Evolutionary conservation across 2,113 vertebrate species (phyloP).

Genomic region (Trogon surrucura): DNA sequence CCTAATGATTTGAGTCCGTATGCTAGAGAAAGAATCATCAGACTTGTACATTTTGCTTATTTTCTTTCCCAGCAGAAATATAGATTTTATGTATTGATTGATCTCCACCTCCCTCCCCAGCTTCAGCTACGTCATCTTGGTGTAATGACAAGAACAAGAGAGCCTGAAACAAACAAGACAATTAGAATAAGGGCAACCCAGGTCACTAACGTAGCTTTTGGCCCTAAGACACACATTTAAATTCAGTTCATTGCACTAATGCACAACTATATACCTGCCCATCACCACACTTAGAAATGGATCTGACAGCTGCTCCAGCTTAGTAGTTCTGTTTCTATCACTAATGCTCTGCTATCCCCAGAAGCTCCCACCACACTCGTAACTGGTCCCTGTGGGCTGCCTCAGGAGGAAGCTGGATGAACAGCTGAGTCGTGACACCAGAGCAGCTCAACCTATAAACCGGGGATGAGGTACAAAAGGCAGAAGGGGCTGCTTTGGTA

Average conservation of each 20-base stretch:
- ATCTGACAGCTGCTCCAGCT: constrained; percentile 6
- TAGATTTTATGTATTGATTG: not conserved
- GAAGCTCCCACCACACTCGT: not conserved
- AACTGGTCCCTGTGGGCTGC: not conserved
- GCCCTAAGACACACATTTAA: not conserved
- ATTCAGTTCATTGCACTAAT: constrained; percentile 33
- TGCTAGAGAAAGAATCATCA: not conserved
- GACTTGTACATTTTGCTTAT: not conserved
- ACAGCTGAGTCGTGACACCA: constrained; percentile 18
- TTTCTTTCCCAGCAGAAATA: not conserved
- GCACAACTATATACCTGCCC: not conserved
- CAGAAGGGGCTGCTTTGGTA: not conserved
- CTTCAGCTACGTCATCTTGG: not conserved
- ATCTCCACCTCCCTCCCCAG: not conserved
- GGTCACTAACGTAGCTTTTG: not conserved
- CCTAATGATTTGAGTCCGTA: not conserved
- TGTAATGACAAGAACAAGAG: not conserved
- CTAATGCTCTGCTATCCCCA: not conserved
- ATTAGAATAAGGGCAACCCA: constrained; percentile 11
- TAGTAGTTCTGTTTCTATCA: not conserved
- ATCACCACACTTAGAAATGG: not conserved
- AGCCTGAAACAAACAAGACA: not conserved
- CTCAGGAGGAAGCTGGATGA: not conserved
- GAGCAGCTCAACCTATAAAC: not conserved
- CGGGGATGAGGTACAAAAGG: not conserved